Base-by-base conservation (phyloP, 2,888 invertebrate genomes). In the Ennomos quercinarius region DNA sequence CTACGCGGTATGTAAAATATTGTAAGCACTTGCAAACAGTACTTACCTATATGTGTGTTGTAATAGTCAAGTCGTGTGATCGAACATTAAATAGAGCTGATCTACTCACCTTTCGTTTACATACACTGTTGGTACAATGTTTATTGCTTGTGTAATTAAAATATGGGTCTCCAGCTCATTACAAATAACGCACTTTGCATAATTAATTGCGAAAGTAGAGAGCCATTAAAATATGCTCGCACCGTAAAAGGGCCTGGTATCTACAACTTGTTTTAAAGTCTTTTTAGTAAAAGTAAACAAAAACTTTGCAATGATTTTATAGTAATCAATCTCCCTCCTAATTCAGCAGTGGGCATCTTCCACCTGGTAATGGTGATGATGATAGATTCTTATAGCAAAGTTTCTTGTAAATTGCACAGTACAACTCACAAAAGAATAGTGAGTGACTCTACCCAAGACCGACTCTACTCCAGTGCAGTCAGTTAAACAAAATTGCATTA, bases 151-250 rank as follows among this genome's bases (percentile, higher is more conserved):
- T 38, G 46, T 65, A 63, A 61, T 63, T 64, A 67, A 63, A 63
- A 55, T 60, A 65, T 59, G 61, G 59, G 63, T 65, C 65, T 67
- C 65, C 55, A 43, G 65, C 61, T 63, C 45, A 50, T 63, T 60
- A 67, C 61, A 67, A 67, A 63, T 63, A 67, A 65, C 51, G 51
- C 65, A 62, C 63, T 67, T 63, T 48, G 37, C 50, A 47, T 50
- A 63, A 65, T 63, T 60, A 65, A 61, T 63, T 52, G 51, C 55
- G 37, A 56, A 48, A 61, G 60, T 61, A 48, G 43, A 53, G 49
- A 13, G 44, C 49, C 37, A 46, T 59, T 49, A 12, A 12, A 42
- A 50, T 50, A 12, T 36, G 27, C 34, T 49, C 27, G 11, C 17
- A 36, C 35, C 10, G 36, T 41, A 37, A 42, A 45, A 38, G 27